Evolutionary conservation across 2,113 vertebrate species (phyloP), one percentile per base, ranked within the genome.

Genomic region (Cavia porcellus): DNA sequence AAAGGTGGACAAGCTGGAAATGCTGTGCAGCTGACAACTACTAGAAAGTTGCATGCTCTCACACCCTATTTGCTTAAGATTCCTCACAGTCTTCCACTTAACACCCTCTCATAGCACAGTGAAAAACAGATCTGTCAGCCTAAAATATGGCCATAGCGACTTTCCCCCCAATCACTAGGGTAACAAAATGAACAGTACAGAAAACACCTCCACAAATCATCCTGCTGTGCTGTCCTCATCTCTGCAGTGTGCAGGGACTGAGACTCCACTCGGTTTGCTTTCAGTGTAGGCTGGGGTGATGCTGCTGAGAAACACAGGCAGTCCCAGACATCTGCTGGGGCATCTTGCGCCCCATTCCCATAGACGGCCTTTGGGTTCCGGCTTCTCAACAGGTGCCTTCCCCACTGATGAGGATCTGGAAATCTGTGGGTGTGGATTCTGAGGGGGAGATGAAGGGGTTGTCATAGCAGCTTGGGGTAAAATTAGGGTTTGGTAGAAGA

Each of bases 101-200:
- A 97, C 94, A 94, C 95, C 80, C 68, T 90, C 64, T 90, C 0
- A 0, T 22, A 84, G 66, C 24, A 61, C 8, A 7, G 70, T 57
- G 45, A 70, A 94, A 97, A 96, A 95, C 95, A 95, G 94, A 95
- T 95, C 94, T 96, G 95, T 96, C 92, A 92, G 92, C 83, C 74
- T 72, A 92, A 90, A 86, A 96, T 93, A 59, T n/a, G 92, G 94
- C 72, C 97, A 88, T 22, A 42, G 86, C 22, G 47, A 92, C 95
- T 96, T 90, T 42, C 47, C n/a, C 84, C 88, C 89, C 93, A 86
- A 68, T 95, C 89, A 90, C 81, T 52, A 59, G 66, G 55, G 82
- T 52, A 96, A 96, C 90, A 72, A 97, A 97, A 47, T 97, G 97
- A 98, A 85, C 97, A 97, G 92, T 92, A 86, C 52, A 88, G 55